phyloP scores from a whole-genome alignment of 2,113 vertebrate species.

The Microcebus tavaratra region DNA sequence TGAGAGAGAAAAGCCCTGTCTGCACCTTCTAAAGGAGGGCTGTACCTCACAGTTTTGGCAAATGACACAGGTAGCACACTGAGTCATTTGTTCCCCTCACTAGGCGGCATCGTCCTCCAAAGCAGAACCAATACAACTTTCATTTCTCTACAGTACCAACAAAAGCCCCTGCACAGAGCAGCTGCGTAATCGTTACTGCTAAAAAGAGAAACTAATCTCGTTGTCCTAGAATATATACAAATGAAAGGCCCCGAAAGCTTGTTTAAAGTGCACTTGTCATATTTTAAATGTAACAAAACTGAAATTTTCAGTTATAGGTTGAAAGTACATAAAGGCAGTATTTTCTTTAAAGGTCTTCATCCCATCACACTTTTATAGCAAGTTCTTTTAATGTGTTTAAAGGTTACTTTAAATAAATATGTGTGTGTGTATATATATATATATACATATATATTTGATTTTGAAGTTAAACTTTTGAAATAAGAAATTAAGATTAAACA shows the following conservation, averaged over 20 bases:
- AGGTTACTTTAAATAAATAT: not conserved
- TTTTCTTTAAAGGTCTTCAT: not conserved
- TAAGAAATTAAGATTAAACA: constrained; percentile 1
- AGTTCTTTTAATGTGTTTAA: not conserved
- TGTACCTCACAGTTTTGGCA: not conserved
- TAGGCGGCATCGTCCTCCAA: not conserved
- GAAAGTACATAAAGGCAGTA: not conserved
- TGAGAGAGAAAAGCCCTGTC: not conserved
- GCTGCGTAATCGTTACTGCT: not conserved
- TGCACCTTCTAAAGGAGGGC: not conserved
- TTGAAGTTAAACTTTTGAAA: constrained; percentile 25
- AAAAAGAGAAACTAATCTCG: not conserved
- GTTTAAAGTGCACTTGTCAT: not conserved
- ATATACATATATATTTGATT: not conserved
- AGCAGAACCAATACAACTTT: not conserved
- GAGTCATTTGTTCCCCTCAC: not conserved
- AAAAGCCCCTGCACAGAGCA: not conserved
- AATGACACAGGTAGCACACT: not conserved
- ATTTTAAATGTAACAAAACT: not conserved
- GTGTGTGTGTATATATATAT: not conserved
- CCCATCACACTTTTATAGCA: not conserved
- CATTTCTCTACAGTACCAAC: not conserved
- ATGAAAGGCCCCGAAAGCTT: not conserved
- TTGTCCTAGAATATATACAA: not conserved
- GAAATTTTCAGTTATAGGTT: not conserved